Evolutionary conservation across 2,113 vertebrate genomes (phyloP).

Genomic region (Mormyrus iriodes): DNA sequence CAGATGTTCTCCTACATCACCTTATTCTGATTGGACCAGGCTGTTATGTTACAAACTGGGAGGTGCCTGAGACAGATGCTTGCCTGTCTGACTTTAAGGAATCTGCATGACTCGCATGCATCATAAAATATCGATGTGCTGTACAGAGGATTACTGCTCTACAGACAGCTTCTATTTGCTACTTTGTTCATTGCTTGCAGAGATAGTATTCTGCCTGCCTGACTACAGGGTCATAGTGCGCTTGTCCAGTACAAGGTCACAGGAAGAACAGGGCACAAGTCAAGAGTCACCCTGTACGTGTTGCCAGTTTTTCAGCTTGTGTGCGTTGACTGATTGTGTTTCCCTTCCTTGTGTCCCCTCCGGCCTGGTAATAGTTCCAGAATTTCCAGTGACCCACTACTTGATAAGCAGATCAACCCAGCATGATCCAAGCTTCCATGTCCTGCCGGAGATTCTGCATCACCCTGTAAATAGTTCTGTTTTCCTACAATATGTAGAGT

Average conservation of each 20-base stretch:
- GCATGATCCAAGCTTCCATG: neutral
- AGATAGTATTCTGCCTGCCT: neutral
- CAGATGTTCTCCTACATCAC: neutral
- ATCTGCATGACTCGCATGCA: neutral
- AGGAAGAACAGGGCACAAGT: neutral
- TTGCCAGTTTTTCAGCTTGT: neutral
- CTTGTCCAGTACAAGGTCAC: neutral
- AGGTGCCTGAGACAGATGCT: neutral
- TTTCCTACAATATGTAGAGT: neutral
- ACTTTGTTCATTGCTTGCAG: neutral
- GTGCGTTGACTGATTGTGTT: neutral
- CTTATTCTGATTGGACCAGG: neutral
- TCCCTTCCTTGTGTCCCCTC: neutral
- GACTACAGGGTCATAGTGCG: neutral
- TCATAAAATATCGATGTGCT: neutral
- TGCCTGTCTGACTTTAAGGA: neutral
- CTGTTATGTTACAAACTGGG: neutral
- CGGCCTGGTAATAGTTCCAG: neutral
- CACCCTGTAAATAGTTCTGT: neutral
- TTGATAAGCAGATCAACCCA: neutral
- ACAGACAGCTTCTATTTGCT: neutral
- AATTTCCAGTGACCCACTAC: neutral
- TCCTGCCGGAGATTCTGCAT: neutral
- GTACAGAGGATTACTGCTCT: neutral
- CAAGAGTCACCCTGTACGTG: neutral